Conservation (phyloP, 2,888 invertebrate genomes). For the Macrophya annulata region DNA sequence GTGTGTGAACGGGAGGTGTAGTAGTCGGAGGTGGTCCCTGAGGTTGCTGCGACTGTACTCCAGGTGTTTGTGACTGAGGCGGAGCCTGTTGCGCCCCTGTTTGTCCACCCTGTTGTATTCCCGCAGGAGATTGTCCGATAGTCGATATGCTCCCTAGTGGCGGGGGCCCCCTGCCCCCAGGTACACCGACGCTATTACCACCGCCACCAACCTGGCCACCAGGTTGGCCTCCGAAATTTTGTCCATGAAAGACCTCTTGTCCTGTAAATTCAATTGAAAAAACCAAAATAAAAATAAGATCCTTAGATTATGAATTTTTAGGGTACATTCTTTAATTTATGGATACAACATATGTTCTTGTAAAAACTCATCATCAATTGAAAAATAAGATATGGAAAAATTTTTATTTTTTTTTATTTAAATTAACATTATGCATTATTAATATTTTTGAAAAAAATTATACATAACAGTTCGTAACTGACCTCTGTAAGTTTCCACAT, state of each 20-base stretch:
- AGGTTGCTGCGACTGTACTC: slow-evolving; percentile 73
- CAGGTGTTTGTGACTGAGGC: slow-evolving; percentile 71
- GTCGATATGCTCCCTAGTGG: slow-evolving; percentile 73
- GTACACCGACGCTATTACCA: slow-evolving; percentile 75
- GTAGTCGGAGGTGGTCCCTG: slow-evolving; percentile 74
- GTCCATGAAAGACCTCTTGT: slow-evolving; percentile 76
- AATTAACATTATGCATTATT: not conserved
- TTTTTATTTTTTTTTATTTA: too few relatives aligned
- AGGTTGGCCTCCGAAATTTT: slow-evolving; percentile 77
- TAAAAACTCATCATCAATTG: not conserved
- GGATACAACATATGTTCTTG: not conserved
- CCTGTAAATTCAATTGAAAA: slow-evolving; percentile 64
- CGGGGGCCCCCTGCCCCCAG: slow-evolving; percentile 75
- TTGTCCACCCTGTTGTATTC: slow-evolving; percentile 74
- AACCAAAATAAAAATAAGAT: not conserved
- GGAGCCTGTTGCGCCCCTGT: slow-evolving; percentile 68
- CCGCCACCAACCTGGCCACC: slow-evolving; percentile 78
- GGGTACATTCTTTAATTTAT: not conserved
- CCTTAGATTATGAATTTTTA: not conserved
- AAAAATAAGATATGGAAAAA: not conserved
- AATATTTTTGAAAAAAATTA: not conserved
- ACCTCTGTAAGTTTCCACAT: slow-evolving; percentile 54
- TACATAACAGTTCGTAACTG: slow-evolving; percentile 34
- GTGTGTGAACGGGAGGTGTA: slow-evolving; percentile 74
- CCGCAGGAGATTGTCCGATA: slow-evolving; percentile 74